Percentiles rank a stretch among this genome's conserved stretches.
These are phyloP conservation scores for Donacobius atricapilla DNA, from an alignment of 2,113 vertebrate species.

Conservation along the genomic window DNA sequence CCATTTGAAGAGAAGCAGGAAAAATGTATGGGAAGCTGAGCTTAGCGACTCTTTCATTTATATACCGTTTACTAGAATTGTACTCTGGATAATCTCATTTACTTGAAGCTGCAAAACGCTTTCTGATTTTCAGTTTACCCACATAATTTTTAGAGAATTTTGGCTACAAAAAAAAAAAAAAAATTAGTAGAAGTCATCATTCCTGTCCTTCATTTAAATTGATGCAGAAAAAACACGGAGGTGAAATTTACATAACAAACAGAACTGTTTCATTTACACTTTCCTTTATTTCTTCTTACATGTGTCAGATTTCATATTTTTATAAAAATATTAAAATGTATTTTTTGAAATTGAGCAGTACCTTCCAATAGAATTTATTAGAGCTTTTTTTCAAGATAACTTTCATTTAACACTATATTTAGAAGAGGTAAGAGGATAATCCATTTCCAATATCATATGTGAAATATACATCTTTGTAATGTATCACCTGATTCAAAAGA, in stretches of 20 bases:
- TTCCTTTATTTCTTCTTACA: background rate
- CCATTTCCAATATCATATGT: background rate
- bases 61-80: background rate
- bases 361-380: background rate
- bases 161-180: background rate
- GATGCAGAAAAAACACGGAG: background rate
- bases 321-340: fast-evolving
- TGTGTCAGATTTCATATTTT: background rate
- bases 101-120: background rate
- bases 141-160: background rate
- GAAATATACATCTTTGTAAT: background rate
- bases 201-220: background rate
- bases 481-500: background rate
- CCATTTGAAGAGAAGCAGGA: background rate
- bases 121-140: background rate
- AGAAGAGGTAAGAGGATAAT: background rate
- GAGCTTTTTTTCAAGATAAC: background rate
- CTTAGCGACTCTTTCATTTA: background rate
- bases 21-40: background rate
- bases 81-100: background rate
- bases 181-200: background rate
- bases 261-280: background rate
- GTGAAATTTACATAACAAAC: background rate
- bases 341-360: background rate
- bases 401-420: background rate